phyloP scores from a whole-genome alignment of 1,140 invertebrate genomes.

The Psix sp. region DNA sequence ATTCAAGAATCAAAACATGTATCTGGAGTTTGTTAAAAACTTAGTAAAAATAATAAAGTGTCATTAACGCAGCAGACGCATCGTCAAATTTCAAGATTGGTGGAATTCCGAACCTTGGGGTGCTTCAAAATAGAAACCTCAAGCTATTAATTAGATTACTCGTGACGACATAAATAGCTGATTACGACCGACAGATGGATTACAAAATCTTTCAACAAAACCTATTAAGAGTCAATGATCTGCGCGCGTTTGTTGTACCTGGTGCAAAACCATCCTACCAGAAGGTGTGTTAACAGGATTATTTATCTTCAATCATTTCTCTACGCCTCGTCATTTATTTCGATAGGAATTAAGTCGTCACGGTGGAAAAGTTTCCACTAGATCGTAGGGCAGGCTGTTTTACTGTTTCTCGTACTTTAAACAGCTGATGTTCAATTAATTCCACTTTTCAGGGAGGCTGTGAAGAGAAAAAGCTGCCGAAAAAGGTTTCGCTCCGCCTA shows the following conservation, averaged over 20 bases:
- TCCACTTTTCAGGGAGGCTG: constrained; percentile 33
- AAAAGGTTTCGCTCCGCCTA: constrained; percentile 43
- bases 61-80: no score
- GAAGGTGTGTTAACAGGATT: constrained; percentile 42
- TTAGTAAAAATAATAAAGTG: no score
- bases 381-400: constrained; percentile 33
- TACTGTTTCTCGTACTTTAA: constrained; percentile 29
- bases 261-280: constrained; percentile 27
- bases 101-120: no score
- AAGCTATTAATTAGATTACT: no score
- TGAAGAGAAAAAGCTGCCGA: constrained; percentile 3
- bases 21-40: no score
- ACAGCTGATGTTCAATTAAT: constrained; percentile 54
- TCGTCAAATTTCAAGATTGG: no score
- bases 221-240: constrained; percentile 22
- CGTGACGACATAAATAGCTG: no score
- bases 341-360: constrained; percentile 38
- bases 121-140: no score
- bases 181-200: constrained; percentile 16
- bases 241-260: constrained; percentile 17
- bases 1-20: no score
- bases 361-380: constrained; percentile 43
- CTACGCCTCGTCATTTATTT: constrained; percentile 19
- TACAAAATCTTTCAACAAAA: constrained; percentile 10
- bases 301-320: constrained; percentile 37